Evolutionary conservation across 2,888 invertebrate genomes (phyloP), one percentile per base, ranked within the genome.

Genomic region (Sarcophaga rosellei): DNA sequence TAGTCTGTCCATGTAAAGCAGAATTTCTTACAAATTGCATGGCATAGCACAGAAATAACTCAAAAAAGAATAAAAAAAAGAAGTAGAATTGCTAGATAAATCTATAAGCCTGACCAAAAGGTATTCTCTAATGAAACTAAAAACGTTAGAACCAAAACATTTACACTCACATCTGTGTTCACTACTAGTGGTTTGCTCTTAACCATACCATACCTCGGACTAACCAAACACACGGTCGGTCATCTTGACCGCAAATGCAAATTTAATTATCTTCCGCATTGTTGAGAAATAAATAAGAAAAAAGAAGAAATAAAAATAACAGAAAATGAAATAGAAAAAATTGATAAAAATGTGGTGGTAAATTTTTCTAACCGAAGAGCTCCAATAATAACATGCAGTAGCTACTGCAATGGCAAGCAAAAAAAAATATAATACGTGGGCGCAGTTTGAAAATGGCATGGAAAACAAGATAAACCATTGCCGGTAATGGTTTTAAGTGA

Each of bases 201-300:
- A 21, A 45, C 21, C 20, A 69, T 62, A 45, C 21, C 20, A 69
- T 62, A 21, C 2, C 35, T 35, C 8, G 35, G 8, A 10, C 35
- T 35, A 79, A 81, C 47, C 25, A 12, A 63, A 81, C 4, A 53
- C 66, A 77, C 80, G 86, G 83, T 81, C 80, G 86, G 83, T 81
- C 86, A 86, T 86, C 86, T 83, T 86, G 86, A 83, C 80, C 86
- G 83, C 86, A 86, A 80, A 88, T 88, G 88, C 84, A 87, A 87
- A 88, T 87, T 85, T 86, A 86, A 87, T 87, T 80, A 87, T 84
- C 87, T 88, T 88, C 87, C 88, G 88, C 88, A 86, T 88, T 88
- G 85, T 88, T 87, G 76, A 65, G 65, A 61, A 47, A 17, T 69
- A 57, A 62, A 76, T 53, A 53, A 53, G 15, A 23, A 12, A n/a